These are phyloP conservation scores for Saturnia pavonia DNA, from an alignment of 2,888 invertebrate genomes.

Conservation along the genomic window DNA sequence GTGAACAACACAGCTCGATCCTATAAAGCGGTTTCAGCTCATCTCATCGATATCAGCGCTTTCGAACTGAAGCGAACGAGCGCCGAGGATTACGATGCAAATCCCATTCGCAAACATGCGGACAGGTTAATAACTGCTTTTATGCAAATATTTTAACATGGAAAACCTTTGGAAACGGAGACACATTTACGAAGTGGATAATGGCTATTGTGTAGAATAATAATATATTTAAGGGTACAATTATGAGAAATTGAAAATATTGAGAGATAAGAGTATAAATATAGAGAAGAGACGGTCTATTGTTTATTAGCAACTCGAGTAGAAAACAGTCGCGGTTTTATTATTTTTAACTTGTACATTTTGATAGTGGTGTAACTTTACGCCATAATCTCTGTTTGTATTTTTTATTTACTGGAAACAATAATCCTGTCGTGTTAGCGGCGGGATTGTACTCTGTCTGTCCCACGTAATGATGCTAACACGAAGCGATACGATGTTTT, in stretches of 20 bases:
- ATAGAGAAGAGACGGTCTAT: neutral
- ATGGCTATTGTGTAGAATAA: too few species aligned
- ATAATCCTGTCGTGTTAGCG: slow-evolving; percentile 17
- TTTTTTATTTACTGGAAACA: slow-evolving; percentile 36
- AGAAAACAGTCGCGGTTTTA: neutral
- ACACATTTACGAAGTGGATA: neutral
- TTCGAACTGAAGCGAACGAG: slow-evolving; percentile 6
- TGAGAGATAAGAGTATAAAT: neutral
- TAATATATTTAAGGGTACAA: too few species aligned
- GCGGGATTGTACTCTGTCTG: slow-evolving; percentile 21
- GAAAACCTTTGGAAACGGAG: neutral
- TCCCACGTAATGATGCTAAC: neutral
- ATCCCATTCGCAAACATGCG: slow-evolving; percentile 24
- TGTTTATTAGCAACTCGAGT: neutral
- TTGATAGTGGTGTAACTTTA: slow-evolving; percentile 33
- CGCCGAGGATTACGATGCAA: slow-evolving; percentile 20
- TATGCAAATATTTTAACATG: neutral
- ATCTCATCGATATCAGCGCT: slow-evolving; percentile 18
- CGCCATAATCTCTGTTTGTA: slow-evolving; percentile 35
- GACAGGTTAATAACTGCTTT: slow-evolving; percentile 5
- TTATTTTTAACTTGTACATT: slow-evolving; percentile 21
- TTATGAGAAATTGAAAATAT: too few species aligned
- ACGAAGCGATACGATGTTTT: neutral
- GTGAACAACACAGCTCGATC: slow-evolving; percentile 5
- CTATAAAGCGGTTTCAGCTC: slow-evolving; percentile 10